Conservation (phyloP, 2,888 invertebrate genomes). For the Drosophila sordidula region DNA sequence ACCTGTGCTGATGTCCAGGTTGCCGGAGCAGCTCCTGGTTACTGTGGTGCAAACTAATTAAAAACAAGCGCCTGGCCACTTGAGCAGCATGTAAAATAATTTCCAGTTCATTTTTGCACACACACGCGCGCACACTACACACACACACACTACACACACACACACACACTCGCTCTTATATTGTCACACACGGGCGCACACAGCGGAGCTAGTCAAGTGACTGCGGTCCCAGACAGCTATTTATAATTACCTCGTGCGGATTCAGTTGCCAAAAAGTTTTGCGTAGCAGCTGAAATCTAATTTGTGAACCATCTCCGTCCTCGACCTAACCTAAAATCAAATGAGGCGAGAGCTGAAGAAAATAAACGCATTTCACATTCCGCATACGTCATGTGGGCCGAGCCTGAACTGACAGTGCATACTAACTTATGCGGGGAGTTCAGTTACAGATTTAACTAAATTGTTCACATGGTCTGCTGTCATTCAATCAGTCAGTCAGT, state of each 20-base stretch:
- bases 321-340: neutral
- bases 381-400: slow-evolving; percentile 28
- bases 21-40: slow-evolving; percentile 39
- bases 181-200: no score
- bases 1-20: slow-evolving; percentile 13
- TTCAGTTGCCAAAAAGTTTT: slow-evolving; percentile 55
- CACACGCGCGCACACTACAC: neutral
- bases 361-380: slow-evolving; percentile 19
- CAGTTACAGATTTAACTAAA: neutral
- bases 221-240: slow-evolving; percentile 63
- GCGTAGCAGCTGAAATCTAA: slow-evolving; percentile 42
- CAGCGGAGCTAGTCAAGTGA: slow-evolving; percentile 44
- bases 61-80: slow-evolving; percentile 70
- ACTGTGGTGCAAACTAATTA: slow-evolving; percentile 73
- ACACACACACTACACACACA: slow-evolving; percentile 11
- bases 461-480: slow-evolving; percentile 5
- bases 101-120: slow-evolving; percentile 37
- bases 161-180: no score
- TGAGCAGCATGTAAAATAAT: slow-evolving; percentile 70
- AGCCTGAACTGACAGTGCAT: neutral
- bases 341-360: slow-evolving; percentile 4
- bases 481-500: slow-evolving; percentile 34
- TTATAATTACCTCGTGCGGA: slow-evolving; percentile 72
- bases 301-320: slow-evolving; percentile 20
- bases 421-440: neutral